Evolutionary conservation across 2,888 invertebrate genomes (phyloP).

Genomic region (Troilus luridus): DNA sequence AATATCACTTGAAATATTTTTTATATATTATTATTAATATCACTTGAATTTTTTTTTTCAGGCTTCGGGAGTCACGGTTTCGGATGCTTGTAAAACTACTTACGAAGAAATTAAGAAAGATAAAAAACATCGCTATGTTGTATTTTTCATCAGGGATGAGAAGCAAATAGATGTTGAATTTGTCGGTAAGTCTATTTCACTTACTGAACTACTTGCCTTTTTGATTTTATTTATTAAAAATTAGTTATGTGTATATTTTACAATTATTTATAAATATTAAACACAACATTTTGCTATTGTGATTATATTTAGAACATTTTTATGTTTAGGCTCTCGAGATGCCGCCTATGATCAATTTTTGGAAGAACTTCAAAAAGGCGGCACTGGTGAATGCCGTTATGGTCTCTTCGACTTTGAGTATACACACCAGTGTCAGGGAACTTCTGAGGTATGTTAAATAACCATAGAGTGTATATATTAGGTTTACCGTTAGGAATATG

Average conservation of each 20-base stretch:
- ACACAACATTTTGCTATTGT: too few species aligned
- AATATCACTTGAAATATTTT: too few species aligned
- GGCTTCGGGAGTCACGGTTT: constrained; percentile 98
- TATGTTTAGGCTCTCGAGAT: constrained; percentile 76
- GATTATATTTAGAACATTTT: neutral
- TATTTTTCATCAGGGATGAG: constrained; percentile 96
- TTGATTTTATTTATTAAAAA: neutral
- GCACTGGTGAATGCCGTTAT: constrained; percentile 97
- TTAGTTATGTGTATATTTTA: neutral
- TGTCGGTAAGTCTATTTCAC: constrained; percentile 74
- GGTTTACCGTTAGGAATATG: too few species aligned
- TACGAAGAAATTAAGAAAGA: constrained; percentile 98
- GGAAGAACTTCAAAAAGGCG: constrained; percentile 91
- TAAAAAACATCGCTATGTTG: constrained; percentile 96
- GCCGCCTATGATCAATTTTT: constrained; percentile 95
- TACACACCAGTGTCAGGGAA: constrained; percentile 97
- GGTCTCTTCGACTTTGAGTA: constrained; percentile 98
- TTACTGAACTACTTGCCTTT: neutral
- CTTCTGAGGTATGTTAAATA: constrained; percentile 79
- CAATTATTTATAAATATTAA: neutral
- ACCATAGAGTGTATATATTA: neutral
- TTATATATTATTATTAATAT: neutral
- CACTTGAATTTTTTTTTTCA: constrained; percentile 65
- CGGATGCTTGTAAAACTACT: constrained; percentile 93
- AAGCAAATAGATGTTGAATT: constrained; percentile 96